phyloP scores from a whole-genome alignment of 2,113 vertebrate genomes.

The Seriola aureovittata region DNA sequence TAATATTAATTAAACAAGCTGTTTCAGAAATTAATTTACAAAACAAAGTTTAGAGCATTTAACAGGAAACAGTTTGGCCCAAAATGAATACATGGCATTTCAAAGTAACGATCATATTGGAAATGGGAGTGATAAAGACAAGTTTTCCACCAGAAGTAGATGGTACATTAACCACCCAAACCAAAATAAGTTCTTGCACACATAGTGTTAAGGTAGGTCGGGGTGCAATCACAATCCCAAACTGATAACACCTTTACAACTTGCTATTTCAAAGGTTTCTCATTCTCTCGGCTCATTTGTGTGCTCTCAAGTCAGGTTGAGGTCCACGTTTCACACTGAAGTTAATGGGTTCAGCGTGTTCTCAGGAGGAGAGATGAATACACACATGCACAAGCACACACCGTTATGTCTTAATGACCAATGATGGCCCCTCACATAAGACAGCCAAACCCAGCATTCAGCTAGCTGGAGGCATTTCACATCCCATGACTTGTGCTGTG shows the following conservation, averaged over 20 bases:
- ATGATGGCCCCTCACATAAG: conserved; percentile 15
- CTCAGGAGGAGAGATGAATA: background rate
- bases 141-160: background rate
- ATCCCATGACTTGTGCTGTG: conserved; percentile 49
- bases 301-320: conserved; percentile 23
- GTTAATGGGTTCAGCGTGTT: conserved; percentile 50
- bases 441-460: conserved; percentile 47
- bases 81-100: background rate
- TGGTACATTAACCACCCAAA: background rate
- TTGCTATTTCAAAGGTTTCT: conserved; percentile 18
- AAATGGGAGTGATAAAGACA: background rate
- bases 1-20: background rate
- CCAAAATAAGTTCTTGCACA: background rate
- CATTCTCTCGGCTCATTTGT: background rate
- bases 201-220: conserved; percentile 6
- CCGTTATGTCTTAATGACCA: conserved; percentile 18
- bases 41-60: background rate
- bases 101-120: background rate
- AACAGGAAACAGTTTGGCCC: too few relatives aligned
- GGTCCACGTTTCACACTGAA: conserved; percentile 6
- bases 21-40: background rate
- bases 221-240: background rate
- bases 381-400: background rate
- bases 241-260: conserved; percentile 30
- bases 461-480: conserved; percentile 66